Conservation (phyloP, 2,888 invertebrate species). For the Mamestra brassicae region DNA sequence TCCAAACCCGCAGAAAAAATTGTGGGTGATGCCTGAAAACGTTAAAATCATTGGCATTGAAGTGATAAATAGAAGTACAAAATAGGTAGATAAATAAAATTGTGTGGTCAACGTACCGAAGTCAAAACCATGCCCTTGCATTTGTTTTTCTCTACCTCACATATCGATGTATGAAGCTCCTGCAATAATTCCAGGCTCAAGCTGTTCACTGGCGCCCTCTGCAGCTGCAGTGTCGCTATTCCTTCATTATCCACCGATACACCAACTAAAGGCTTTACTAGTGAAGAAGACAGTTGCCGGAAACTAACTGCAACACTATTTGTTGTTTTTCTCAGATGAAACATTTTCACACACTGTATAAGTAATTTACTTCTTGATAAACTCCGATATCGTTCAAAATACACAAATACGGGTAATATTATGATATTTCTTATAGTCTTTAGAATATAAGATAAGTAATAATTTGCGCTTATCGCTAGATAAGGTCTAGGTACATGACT, state of each 20-base stretch:
- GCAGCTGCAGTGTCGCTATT: slow-evolving; percentile 92
- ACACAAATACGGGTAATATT: too few species aligned
- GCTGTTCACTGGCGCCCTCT: slow-evolving; percentile 94
- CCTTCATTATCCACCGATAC: slow-evolving; percentile 88
- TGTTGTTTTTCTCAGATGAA: slow-evolving; percentile 6
- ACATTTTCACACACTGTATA: slow-evolving; percentile 24
- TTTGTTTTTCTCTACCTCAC: slow-evolving; percentile 90
- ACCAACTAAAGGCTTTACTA: slow-evolving; percentile 42
- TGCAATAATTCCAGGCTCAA: slow-evolving; percentile 92
- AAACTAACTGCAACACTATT: background rate
- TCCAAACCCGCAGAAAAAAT: slow-evolving; percentile 95
- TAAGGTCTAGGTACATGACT: too few species aligned
- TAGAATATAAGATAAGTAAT: slow-evolving; percentile 13
- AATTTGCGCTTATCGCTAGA: background rate
- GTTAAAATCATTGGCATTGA: background rate
- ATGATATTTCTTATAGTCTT: background rate
- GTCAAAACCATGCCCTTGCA: slow-evolving; percentile 93
- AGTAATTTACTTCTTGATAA: background rate
- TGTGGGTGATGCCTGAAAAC: slow-evolving; percentile 88
- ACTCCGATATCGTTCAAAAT: background rate
- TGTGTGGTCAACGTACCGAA: slow-evolving; percentile 89
- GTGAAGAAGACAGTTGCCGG: slow-evolving; percentile 15
- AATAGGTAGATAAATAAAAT: background rate
- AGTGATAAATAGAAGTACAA: background rate
- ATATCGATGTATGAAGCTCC: slow-evolving; percentile 90